Base-by-base conservation (phyloP, 1,140 invertebrate genomes). In the Saxidomus purpurata region DNA sequence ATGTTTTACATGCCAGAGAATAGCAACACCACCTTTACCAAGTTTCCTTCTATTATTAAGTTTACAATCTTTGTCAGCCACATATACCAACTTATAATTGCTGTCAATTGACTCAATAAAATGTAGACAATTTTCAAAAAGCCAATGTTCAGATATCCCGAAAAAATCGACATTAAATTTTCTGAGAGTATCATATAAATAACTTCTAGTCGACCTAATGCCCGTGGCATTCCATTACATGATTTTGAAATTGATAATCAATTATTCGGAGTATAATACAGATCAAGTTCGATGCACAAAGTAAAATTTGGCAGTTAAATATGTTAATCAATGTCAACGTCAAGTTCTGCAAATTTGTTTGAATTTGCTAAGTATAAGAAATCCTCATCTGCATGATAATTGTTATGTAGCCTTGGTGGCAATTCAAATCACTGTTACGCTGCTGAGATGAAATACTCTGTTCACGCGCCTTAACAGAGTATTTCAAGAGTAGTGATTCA, bases 21-120 rank as follows among this genome's bases (percentile, higher is more conserved):
- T 77, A 49, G 40, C 47, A 28, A 77, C 43, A 47, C 74, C 74
- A 52, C 43, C 74, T 52, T 77, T n/a, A n/a, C n/a, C n/a, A n/a
- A n/a, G n/a, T n/a, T n/a, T n/a, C n/a, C n/a, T n/a, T n/a, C n/a
- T n/a, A n/a, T n/a, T n/a, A n/a, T n/a, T n/a, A n/a, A n/a, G n/a
- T n/a, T n/a, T n/a, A n/a, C n/a, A n/a, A n/a, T n/a, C n/a, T n/a
- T n/a, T n/a, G n/a, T n/a, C n/a, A n/a, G n/a, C n/a, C n/a, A n/a
- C n/a, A n/a, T n/a, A 9, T 8, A 19, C 2, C 28, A 6, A 31
- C 6, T 31, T 67, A 19, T 67, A 67, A 28, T 19, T 28, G n/a
- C 34, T 67, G 25, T 67, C 31, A 36, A 67, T 67, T 19, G 61
- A 67, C 4, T 67, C n/a, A 1, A 67, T 3, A 67, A 31, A 67